Percentiles rank a stretch among this genome's conserved stretches.
Conservation (phyloP, 1,140 invertebrate species). For the Asobara japonica region DNA sequence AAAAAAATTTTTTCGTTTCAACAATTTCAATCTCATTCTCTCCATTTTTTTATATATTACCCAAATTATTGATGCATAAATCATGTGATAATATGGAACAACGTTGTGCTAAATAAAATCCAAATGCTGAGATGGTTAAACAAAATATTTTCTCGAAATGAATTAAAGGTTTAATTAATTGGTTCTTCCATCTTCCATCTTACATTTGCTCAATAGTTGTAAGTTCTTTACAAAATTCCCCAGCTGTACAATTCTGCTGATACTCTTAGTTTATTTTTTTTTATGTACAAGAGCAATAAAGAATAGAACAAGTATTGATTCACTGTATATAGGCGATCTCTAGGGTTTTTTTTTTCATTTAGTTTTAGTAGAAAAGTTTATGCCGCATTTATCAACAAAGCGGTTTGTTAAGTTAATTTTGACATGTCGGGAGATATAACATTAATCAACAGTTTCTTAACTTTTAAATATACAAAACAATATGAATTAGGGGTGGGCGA, state of each 20-base stretch:
- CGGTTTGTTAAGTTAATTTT: no score
- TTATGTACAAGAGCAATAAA: slow-evolving; percentile 8
- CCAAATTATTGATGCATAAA: neutral
- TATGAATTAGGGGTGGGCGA: no score
- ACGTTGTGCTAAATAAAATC: neutral
- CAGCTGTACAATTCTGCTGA: neutral
- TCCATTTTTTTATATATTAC: neutral
- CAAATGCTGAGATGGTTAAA: no score
- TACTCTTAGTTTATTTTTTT: no score
- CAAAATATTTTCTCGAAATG: no score
- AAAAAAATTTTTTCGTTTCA: neutral
- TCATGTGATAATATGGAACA: neutral
- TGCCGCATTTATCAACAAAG: no score
- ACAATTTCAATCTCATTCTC: neutral
- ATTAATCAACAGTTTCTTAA: no score
- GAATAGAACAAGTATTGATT: neutral
- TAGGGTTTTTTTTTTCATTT: no score
- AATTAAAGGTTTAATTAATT: neutral
- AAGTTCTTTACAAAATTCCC: slow-evolving; percentile 4
- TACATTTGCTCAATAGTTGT: neutral
- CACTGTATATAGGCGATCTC: neutral
- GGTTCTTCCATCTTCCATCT: neutral
- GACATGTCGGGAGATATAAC: no score
- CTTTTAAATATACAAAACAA: no score
- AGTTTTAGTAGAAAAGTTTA: no score